Percentiles rank a stretch among this genome's conserved stretches.
Conservation (phyloP, 2,888 invertebrate species). For the Nomada hirtipes region DNA sequence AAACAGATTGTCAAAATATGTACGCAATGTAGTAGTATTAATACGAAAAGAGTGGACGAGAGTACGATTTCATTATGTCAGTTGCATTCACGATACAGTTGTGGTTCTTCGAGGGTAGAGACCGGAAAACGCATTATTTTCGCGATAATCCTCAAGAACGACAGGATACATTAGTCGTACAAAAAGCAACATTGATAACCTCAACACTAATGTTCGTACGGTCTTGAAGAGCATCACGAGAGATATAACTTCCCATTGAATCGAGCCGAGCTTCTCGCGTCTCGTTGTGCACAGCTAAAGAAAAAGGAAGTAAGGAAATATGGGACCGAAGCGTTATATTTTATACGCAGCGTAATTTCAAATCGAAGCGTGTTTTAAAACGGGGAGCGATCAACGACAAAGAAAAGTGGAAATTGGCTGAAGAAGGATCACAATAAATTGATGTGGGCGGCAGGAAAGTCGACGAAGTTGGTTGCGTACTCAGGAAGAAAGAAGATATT, state of each 20-base stretch:
- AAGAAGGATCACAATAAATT: conserved; percentile 20
- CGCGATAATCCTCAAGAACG: background rate
- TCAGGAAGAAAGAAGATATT: conserved; percentile 73
- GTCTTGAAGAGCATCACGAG: conserved; percentile 4
- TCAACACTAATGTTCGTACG: background rate
- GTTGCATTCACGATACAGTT: conserved; percentile 44
- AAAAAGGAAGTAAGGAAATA: conserved; percentile 44
- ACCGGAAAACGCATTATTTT: background rate
- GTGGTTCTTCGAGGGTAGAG: conserved; percentile 26
- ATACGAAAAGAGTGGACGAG: conserved; percentile 65
- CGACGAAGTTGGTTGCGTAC: conserved; percentile 79
- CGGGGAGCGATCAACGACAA: conserved; percentile 21
- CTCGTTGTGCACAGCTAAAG: conserved; percentile 36
- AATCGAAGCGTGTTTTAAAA: conserved; percentile 30
- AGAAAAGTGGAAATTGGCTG: background rate
- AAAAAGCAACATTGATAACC: background rate
- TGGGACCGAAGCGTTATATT: conserved; percentile 59
- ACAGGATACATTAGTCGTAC: background rate
- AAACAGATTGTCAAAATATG: conserved; percentile 54
- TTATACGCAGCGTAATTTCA: conserved; percentile 42
- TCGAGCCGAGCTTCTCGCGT: conserved; percentile 15
- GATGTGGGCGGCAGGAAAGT: conserved; percentile 60
- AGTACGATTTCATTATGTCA: conserved; percentile 68
- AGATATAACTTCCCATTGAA: background rate
- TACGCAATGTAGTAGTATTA: conserved; percentile 61